phyloP scores from a whole-genome alignment of 2,888 invertebrate species.

The Galerucella pusilla region DNA sequence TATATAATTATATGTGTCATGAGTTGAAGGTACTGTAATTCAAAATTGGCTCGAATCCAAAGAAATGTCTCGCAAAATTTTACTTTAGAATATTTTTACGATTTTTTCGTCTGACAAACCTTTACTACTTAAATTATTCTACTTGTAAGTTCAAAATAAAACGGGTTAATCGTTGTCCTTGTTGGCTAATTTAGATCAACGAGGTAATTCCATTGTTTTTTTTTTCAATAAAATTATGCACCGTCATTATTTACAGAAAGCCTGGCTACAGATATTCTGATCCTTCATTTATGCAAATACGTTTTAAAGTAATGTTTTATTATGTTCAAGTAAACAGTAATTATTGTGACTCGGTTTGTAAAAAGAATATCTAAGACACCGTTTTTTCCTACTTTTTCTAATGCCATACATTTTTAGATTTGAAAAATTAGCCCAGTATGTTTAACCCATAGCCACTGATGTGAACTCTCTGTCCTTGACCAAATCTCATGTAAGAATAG shows the following conservation, averaged over 20 bases:
- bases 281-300: too few relatives aligned
- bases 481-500: too few relatives aligned
- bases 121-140: slow-evolving; percentile 6
- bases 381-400: too few relatives aligned
- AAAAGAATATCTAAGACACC: too few relatives aligned
- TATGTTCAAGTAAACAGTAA: too few relatives aligned
- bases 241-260: neutral
- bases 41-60: slow-evolving; percentile 26
- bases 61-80: slow-evolving; percentile 18
- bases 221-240: neutral
- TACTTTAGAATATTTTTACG: slow-evolving; percentile 19
- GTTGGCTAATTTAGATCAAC: neutral
- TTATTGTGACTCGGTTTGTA: too few relatives aligned
- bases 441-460: too few relatives aligned
- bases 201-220: neutral
- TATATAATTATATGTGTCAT: slow-evolving; percentile 24
- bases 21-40: slow-evolving; percentile 30
- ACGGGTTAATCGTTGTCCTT: neutral
- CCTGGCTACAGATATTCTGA: too few relatives aligned
- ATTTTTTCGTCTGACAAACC: slow-evolving; percentile 14
- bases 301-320: too few relatives aligned
- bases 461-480: too few relatives aligned
- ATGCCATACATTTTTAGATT: too few relatives aligned
- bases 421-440: too few relatives aligned
- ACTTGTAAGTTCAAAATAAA: slow-evolving; percentile 20